phyloP scores from a whole-genome alignment of 2,113 vertebrate species.

The Sminthopsis crassicaudata region DNA sequence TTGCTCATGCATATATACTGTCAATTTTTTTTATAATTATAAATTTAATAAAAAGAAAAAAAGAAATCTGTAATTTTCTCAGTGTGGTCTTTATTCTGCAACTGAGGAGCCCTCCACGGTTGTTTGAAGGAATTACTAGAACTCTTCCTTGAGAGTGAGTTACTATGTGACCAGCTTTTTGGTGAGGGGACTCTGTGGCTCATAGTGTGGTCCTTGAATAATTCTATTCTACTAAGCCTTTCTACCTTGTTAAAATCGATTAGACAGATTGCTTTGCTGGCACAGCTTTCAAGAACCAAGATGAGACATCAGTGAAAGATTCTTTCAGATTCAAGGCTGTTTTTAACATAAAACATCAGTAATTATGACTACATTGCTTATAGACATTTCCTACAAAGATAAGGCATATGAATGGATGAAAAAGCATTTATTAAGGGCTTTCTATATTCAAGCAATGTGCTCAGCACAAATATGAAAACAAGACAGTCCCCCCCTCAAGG shows the following conservation, averaged over 20 bases:
- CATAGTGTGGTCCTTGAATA: not conserved
- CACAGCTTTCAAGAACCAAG: not conserved
- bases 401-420: not conserved
- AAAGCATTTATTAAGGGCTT: not conserved
- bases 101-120: not conserved
- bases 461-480: not conserved
- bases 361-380: not conserved
- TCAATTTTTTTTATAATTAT: too few relatives aligned
- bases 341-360: not conserved
- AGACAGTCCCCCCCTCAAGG: not conserved
- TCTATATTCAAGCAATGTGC: not conserved
- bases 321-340: not conserved
- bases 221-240: not conserved
- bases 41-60: too few relatives aligned
- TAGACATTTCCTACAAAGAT: not conserved
- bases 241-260: not conserved
- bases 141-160: not conserved
- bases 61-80: not conserved
- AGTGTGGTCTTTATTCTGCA: not conserved
- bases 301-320: not conserved
- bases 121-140: not conserved
- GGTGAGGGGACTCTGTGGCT: not conserved
- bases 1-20: too few relatives aligned
- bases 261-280: not conserved
- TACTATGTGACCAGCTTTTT: not conserved